Evolutionary conservation across 2,797 vertebrate species (phyloP), one percentile per base, ranked within the genome.

Genomic region (Trematomus bernacchii): DNA sequence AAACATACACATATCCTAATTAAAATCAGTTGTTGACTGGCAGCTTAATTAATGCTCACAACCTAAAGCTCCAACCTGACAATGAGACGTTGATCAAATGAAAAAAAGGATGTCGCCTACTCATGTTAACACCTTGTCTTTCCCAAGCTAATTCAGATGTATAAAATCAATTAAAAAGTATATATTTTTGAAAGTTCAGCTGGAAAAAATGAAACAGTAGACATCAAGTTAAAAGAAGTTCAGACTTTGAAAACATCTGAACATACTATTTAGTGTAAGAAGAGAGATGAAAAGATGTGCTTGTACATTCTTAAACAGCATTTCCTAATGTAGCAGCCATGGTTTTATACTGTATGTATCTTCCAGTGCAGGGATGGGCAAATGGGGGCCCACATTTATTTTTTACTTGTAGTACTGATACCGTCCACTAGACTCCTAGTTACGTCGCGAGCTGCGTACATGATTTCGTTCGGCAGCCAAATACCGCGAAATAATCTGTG

Each of bases 21-120:
- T 55, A 7, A 61, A 11, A 21, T 51, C 27, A 19, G 68, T 58
- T 65, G 27, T 53, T 77, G 61, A 75, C 48, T 44, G 70, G 66
- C 73, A 79, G 66, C 21, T 54, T 66, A 66, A 71, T 82, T 75
- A 83, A 67, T 55, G 62, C 37, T 53, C 63, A 72, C 33, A 58
- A 59, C 42, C 40, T 62, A 51, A 47, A 47, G 53, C 63, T 65
- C 21, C 54, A 66, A 52, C 55, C 52, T 64, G 52, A 51, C 55
- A 55, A 37, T 27, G 10, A 77, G 58, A 43, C 54, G 50, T 57
- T 71, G 50, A 71, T 63, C 52, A 27, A 55, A 66, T 47, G 15
- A 9, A 48, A 33, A 60, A 27, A 14, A 37, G 4, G 30, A 21
- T 30, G 19, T 21, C 0, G 0, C 42, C 47, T 6, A n/a, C 14